Conservation (phyloP, 2,888 invertebrate species). For the Cantharis lateralis region DNA sequence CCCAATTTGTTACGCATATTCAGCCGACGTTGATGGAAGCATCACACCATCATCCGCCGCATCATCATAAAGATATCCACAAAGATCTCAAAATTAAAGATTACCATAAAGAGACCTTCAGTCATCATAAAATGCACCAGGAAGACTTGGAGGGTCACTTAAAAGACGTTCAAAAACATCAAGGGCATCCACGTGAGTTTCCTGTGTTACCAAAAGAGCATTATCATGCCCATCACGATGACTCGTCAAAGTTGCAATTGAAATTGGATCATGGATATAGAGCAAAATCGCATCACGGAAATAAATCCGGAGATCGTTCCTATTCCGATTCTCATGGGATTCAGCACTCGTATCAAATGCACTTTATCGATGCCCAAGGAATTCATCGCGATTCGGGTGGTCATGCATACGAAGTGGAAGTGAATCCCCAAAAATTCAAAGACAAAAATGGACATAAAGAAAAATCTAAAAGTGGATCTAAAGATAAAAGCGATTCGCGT, state of each 20-base stretch:
- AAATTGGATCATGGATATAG: slow-evolving; percentile 39
- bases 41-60: slow-evolving; percentile 61
- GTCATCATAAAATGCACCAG: slow-evolving; percentile 38
- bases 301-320: slow-evolving; percentile 37
- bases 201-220: slow-evolving; percentile 48
- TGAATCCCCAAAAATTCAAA: slow-evolving; percentile 13
- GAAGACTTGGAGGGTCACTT: slow-evolving; percentile 37
- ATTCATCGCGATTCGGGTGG: slow-evolving; percentile 52
- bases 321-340: slow-evolving; percentile 53
- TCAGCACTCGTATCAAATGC: slow-evolving; percentile 51
- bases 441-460: slow-evolving; percentile 18
- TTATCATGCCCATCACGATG: slow-evolving; percentile 26
- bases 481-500: slow-evolving; percentile 25
- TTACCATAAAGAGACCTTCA: slow-evolving; percentile 41
- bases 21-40: slow-evolving; percentile 64
- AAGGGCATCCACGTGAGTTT: slow-evolving; percentile 46
- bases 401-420: slow-evolving; percentile 44
- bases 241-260: neutral
- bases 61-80: slow-evolving; percentile 49
- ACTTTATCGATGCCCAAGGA: slow-evolving; percentile 54
- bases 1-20: slow-evolving; percentile 65
- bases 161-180: slow-evolving; percentile 41
- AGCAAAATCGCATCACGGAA: slow-evolving; percentile 33
- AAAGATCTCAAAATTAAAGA: slow-evolving; percentile 41
- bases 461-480: slow-evolving; percentile 28